Percentiles rank a stretch among this genome's conserved stretches.
Conservation (phyloP, 2,113 vertebrate species). For the Bubo blakistoni region DNA sequence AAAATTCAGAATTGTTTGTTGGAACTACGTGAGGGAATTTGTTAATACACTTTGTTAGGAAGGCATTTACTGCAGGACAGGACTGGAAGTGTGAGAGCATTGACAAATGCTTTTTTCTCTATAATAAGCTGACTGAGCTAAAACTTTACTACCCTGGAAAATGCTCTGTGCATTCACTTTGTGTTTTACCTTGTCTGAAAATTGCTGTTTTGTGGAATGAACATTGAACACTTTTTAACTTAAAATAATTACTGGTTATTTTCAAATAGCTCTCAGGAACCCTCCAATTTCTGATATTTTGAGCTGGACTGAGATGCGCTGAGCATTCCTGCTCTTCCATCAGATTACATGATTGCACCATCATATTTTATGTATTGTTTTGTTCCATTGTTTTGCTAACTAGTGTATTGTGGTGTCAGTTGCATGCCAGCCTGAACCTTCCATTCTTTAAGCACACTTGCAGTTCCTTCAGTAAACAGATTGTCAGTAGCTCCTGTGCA, state of each 20-base stretch:
- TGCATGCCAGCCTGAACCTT: neutral
- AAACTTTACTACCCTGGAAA: constrained; percentile 3
- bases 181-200: neutral
- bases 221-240: neutral
- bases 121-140: neutral
- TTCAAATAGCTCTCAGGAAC: neutral
- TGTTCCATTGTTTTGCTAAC: neutral
- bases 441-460: neutral
- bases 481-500: neutral
- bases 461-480: neutral
- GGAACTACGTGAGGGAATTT: neutral
- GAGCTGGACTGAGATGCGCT: neutral
- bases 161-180: neutral
- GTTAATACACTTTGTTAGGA: neutral
- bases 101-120: neutral
- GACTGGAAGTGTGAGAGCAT: neutral
- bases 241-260: neutral
- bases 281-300: neutral
- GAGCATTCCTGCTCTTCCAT: neutral
- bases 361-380: neutral
- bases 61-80: neutral
- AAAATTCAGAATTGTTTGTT: neutral
- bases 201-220: neutral
- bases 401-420: neutral
- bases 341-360: neutral